phyloP scores from a whole-genome alignment of 2,113 vertebrate species.

The Hyaena hyaena region DNA sequence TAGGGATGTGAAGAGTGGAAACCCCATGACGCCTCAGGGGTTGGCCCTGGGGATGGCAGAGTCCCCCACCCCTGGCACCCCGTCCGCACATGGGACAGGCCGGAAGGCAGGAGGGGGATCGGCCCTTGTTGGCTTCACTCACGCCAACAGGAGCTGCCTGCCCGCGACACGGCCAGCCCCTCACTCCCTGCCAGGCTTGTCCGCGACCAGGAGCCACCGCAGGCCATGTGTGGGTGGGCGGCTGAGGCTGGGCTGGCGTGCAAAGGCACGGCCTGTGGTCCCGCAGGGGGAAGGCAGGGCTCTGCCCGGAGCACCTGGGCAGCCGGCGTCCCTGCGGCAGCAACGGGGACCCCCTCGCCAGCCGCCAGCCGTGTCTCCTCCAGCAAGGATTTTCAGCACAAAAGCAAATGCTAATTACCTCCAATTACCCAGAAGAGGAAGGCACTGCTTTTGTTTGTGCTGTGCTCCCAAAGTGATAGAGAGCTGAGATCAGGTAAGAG shows the following conservation, averaged over 20 bases:
- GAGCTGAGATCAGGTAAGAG: constrained; percentile 52
- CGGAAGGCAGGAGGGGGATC: background rate
- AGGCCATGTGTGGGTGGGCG: too few species aligned
- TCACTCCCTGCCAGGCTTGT: background rate
- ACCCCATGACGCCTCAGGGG: background rate
- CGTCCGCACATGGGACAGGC: background rate
- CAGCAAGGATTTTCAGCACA: background rate
- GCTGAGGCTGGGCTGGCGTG: background rate
- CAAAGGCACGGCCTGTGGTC: background rate
- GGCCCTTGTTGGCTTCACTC: background rate
- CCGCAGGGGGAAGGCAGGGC: background rate
- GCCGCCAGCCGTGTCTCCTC: background rate
- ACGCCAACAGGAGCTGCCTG: too few species aligned
- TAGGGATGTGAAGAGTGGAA: background rate
- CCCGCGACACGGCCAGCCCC: background rate
- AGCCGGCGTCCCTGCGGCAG: background rate
- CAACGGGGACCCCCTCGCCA: background rate
- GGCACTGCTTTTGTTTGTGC: background rate
- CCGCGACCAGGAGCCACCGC: background rate
- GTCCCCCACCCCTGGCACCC: too few species aligned
- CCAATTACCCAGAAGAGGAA: constrained; percentile 7
- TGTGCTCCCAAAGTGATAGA: constrained; percentile 48
- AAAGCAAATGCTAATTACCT: constrained; percentile 13
- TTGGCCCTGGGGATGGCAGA: background rate
- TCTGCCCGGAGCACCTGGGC: background rate